Evolutionary conservation across 2,888 invertebrate species (phyloP).

Genomic region (Lysandra coridon): DNA sequence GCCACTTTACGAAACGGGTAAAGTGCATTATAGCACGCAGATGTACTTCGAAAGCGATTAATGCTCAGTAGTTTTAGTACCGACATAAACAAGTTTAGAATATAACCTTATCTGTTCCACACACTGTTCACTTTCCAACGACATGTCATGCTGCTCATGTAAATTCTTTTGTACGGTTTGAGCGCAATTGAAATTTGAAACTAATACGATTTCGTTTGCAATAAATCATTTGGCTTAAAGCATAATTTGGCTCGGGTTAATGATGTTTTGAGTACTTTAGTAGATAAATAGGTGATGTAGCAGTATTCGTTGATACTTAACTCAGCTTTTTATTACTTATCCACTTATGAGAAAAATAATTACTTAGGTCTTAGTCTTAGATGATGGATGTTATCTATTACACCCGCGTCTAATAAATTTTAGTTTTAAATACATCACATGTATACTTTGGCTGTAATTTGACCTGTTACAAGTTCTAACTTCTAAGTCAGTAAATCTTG

Average conservation of each 20-base stretch:
- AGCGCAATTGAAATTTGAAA: not conserved
- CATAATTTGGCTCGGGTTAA: not conserved
- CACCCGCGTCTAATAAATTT: too few species aligned
- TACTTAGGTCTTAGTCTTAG: too few species aligned
- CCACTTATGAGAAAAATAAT: too few species aligned
- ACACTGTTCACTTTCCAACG: not conserved
- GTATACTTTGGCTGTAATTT: too few species aligned
- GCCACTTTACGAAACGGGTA: too few species aligned
- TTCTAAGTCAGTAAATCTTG: too few species aligned
- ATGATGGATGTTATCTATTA: too few species aligned
- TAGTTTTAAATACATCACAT: not conserved
- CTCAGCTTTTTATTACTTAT: too few species aligned
- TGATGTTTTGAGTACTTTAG: not conserved
- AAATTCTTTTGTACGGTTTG: not conserved
- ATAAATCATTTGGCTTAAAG: not conserved
- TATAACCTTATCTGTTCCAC: not conserved
- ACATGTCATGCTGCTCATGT: not conserved
- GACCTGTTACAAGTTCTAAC: too few species aligned
- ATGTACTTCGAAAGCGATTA: not conserved
- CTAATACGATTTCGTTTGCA: conserved; percentile 5
- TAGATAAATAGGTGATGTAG: not conserved
- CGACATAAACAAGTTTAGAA: not conserved
- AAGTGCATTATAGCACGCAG: not conserved
- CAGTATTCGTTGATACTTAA: not conserved
- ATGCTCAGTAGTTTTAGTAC: not conserved